Base-by-base conservation (phyloP, 2,888 invertebrate species). In the Apocheima hispidaria region DNA sequence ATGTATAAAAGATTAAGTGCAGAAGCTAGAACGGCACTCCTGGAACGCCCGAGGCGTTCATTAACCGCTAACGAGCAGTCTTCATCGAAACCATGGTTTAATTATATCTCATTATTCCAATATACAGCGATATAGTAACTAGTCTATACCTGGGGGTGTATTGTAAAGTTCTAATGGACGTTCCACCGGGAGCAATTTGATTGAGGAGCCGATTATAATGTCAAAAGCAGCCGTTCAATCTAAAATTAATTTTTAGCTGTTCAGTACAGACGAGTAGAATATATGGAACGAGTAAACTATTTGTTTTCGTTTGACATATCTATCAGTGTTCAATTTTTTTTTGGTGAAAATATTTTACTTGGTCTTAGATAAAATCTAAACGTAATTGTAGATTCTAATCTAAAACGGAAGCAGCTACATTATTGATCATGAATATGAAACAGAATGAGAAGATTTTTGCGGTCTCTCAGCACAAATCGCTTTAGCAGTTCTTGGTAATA, bases 61-160 rank as follows among this genome's bases (percentile, higher is more conserved):
- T 52, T 61, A 52, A 56, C 35, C 30, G 41, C 51, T 56, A 61
- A 61, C 61, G 61, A 61, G 52, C 40, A 9, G 21, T 41, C 46
- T 56, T 48, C 56, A 52, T 40, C 44, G 40, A 44, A 44, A 30
- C 23, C 40, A 40, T 5, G 38, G 46, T 20, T 56, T 61, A 48
- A 61, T 61, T 61, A 52, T 52, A 56, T 16, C 44, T 23, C 38
- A 38, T 23, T 16, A 7, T 23, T 33, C n/a, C 30, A 40, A 23
- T 35, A 28, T 38, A 16, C n/a, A 40, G n/a, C n/a, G n/a, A n/a
- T n/a, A n/a, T n/a, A n/a, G n/a, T n/a, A n/a, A n/a, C n/a, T n/a
- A n/a, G n/a, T 9, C 51, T 44, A 28, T 30, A 18, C 18, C 21
- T 40, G 55, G 12, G n/a, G n/a, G n/a, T n/a, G n/a, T 35, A 46